Conservation (phyloP, 2,888 invertebrate genomes). For the Pachymerium ferrugineum region DNA sequence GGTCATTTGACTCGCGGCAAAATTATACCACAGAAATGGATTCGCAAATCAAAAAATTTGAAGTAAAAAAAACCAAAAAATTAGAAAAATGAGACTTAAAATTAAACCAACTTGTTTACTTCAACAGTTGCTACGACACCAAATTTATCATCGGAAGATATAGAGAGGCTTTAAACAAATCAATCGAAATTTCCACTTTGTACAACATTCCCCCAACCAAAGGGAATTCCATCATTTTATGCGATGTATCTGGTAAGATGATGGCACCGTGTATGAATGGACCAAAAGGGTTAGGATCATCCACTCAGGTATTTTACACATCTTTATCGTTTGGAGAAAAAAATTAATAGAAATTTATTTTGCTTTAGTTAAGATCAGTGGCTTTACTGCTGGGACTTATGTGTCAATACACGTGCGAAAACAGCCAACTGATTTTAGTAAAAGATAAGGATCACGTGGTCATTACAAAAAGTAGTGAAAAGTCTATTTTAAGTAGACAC, state of each 20-base stretch:
- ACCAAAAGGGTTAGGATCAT: too few species aligned
- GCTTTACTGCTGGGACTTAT: slow-evolving; percentile 48
- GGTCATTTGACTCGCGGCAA: too few species aligned
- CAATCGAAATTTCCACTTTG: slow-evolving; percentile 49
- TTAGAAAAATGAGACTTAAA: neutral
- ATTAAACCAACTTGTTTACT: neutral
- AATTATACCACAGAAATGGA: too few species aligned
- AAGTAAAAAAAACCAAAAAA: neutral
- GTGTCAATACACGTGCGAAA: slow-evolving; percentile 50
- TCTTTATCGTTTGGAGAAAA: too few species aligned
- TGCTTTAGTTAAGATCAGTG: slow-evolving; percentile 37
- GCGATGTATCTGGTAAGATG: slow-evolving; percentile 43
- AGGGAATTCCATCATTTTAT: slow-evolving; percentile 48
- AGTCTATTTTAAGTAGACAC: too few species aligned
- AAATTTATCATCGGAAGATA: slow-evolving; percentile 43
- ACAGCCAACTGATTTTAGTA: slow-evolving; percentile 44
- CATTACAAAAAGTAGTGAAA: neutral
- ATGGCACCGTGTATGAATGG: slow-evolving; percentile 42
- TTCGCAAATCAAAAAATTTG: neutral
- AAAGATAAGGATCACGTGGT: slow-evolving; percentile 30
- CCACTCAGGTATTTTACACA: too few species aligned
- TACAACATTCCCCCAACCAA: slow-evolving; percentile 50
- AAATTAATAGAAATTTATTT: too few species aligned
- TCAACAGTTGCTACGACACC: neutral
- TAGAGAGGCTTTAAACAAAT: slow-evolving; percentile 47